phyloP scores from a whole-genome alignment of 2,113 vertebrate genomes.

The Sorex fumeus region DNA sequence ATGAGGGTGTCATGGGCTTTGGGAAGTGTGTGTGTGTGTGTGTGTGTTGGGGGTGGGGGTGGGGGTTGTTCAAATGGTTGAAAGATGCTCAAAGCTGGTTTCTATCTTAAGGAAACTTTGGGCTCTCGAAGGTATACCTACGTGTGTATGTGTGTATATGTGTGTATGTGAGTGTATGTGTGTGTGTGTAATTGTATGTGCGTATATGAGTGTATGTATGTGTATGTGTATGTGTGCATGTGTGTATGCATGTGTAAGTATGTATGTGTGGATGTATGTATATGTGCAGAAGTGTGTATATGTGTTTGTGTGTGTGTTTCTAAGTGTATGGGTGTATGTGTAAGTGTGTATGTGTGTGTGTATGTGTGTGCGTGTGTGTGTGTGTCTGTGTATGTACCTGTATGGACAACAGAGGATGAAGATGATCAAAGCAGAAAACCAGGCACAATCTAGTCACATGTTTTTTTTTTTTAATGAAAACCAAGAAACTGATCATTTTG shows the following conservation, averaged over 20 bases:
- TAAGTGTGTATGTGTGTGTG: too few species aligned
- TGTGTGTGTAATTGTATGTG: too few species aligned
- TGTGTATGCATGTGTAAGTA: too few species aligned
- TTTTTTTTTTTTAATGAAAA: neutral
- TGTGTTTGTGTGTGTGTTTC: too few species aligned
- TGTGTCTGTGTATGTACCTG: neutral
- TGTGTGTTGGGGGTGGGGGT: too few species aligned
- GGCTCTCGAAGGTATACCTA: neutral
- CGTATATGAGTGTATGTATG: neutral
- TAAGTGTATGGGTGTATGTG: too few species aligned
- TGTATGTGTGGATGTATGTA: too few species aligned
- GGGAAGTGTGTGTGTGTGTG: neutral
- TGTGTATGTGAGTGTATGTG: neutral
- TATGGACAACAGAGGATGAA: neutral
- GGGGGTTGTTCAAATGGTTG: neutral
- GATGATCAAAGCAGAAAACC: neutral
- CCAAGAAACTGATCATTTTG: slow-evolving; percentile 10
- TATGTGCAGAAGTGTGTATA: too few species aligned
- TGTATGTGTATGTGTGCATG: too few species aligned
- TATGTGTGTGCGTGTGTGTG: neutral
- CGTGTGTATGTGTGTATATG: neutral
- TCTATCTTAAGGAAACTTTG: neutral
- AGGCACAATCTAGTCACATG: neutral
- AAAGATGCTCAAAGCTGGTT: neutral
- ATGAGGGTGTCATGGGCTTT: neutral